Percentiles rank a stretch among this genome's conserved stretches.
Evolutionary conservation across 2,113 vertebrate genomes (phyloP).

Genomic region (Sula dactylatra): DNA sequence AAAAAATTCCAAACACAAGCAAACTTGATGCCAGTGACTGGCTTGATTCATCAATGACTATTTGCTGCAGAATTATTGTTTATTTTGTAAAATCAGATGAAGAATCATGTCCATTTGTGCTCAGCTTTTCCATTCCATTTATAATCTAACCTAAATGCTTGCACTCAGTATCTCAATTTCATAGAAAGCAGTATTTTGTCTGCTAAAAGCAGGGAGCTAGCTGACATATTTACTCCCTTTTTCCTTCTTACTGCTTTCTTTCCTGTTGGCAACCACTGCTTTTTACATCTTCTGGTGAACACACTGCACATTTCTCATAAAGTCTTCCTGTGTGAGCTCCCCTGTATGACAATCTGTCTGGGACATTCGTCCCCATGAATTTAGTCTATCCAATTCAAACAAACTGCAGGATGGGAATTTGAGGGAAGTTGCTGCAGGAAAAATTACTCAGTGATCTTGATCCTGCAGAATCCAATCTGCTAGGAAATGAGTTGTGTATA

Average conservation of each 20-base stretch:
- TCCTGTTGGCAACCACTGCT: background rate
- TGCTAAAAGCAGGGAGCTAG: background rate
- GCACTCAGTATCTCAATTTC: background rate
- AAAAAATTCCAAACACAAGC: background rate
- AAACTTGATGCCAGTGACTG: background rate
- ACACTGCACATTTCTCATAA: background rate
- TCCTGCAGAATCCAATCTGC: background rate
- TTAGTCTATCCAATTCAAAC: background rate
- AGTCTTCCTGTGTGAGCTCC: background rate
- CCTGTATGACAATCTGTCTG: rapidly evolving
- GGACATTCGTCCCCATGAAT: background rate
- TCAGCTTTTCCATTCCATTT: background rate
- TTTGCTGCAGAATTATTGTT: background rate
- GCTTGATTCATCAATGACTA: background rate
- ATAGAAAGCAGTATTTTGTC: background rate
- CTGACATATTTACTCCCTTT: background rate
- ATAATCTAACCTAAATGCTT: background rate
- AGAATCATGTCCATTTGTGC: background rate
- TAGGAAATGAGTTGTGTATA: background rate
- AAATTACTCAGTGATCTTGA: background rate
- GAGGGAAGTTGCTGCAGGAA: background rate
- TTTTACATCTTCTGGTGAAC: background rate
- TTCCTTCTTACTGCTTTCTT: background rate
- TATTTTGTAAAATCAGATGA: background rate
- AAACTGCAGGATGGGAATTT: background rate